These are phyloP conservation scores for Eulemur rufifrons DNA, from an alignment of 2,113 vertebrate genomes.

Conservation along the genomic window DNA sequence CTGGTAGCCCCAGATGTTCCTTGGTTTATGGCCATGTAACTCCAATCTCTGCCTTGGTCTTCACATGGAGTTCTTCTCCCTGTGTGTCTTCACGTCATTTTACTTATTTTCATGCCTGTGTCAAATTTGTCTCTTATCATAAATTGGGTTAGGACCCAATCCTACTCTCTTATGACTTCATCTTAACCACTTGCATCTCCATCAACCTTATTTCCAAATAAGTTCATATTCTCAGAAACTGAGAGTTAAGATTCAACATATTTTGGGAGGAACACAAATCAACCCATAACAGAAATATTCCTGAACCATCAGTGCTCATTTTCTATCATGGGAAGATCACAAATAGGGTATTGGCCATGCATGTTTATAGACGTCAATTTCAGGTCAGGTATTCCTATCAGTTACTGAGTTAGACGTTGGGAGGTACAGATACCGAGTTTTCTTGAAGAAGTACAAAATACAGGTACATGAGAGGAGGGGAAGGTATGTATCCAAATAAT, in stretches of 20 bases:
- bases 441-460: not conserved
- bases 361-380: not conserved
- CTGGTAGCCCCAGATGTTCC: not conserved
- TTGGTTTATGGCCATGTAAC: not conserved
- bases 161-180: not conserved
- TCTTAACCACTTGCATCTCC: not conserved
- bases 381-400: not conserved
- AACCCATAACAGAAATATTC: not conserved
- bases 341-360: too few relatives aligned
- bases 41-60: not conserved
- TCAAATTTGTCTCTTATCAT: not conserved
- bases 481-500: not conserved
- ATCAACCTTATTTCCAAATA: not conserved
- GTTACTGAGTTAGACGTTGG: not conserved
- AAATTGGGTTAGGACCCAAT: not conserved
- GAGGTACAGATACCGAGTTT: not conserved
- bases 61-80: not conserved
- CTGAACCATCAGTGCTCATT: not conserved
- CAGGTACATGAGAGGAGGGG: fast-evolving
- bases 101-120: not conserved
- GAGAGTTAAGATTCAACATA: not conserved
- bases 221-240: not conserved
- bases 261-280: not conserved
- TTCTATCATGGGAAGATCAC: not conserved
- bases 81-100: not conserved